Evolutionary conservation across 2,113 vertebrate genomes (phyloP).

Genomic region (Otus sunia): DNA sequence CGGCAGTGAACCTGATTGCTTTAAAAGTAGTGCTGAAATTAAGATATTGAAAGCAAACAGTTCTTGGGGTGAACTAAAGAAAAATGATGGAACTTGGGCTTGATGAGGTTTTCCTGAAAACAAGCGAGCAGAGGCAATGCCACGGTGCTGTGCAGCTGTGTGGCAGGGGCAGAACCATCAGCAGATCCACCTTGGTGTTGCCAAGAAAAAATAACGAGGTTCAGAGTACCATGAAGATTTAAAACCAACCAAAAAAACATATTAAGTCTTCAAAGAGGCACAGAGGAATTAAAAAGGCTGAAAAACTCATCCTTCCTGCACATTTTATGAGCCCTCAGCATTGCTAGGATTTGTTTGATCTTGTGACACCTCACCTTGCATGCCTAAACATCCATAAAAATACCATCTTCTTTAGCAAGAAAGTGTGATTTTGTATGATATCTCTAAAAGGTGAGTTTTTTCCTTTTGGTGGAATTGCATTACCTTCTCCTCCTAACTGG

Average conservation of each 20-base stretch:
- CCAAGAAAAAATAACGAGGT: background rate
- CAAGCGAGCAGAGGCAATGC: background rate
- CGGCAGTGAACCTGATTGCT: background rate
- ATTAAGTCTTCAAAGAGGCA: slow-evolving; percentile 2
- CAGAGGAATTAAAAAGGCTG: background rate
- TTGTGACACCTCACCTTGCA: background rate
- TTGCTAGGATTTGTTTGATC: slow-evolving; percentile 3
- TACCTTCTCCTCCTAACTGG: background rate
- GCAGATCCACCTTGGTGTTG: fast-evolving
- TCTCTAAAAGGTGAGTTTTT: background rate
- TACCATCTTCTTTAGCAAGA: background rate
- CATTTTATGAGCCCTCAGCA: slow-evolving; percentile 1
- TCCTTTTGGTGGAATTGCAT: background rate
- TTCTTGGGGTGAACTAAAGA: background rate
- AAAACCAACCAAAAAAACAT: background rate
- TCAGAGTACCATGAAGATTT: background rate
- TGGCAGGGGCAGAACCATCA: background rate
- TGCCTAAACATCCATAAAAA: background rate
- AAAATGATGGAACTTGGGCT: fast-evolving
- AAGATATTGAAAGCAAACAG: background rate
- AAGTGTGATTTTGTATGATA: background rate
- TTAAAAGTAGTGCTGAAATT: background rate
- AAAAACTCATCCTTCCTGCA: background rate
- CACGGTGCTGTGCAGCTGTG: background rate
- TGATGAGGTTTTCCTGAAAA: background rate